Evolutionary conservation across 1,140 invertebrate species (phyloP).

Genomic region (Sminthurides bifidus): DNA sequence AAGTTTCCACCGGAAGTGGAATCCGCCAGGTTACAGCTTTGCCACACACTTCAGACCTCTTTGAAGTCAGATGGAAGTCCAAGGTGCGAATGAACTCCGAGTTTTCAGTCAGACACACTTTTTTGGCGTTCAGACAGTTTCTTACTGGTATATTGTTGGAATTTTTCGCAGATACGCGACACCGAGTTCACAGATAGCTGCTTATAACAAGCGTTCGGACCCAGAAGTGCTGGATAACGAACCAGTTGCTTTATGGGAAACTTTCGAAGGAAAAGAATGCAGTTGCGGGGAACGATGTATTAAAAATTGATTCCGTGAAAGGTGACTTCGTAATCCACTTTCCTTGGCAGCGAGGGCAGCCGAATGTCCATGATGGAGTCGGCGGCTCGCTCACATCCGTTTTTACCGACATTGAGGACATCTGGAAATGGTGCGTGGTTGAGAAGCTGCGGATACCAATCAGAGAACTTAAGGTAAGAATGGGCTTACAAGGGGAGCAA

Average conservation of each 20-base stretch:
- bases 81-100: slow-evolving; percentile 34
- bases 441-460: slow-evolving; percentile 61
- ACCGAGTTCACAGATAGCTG: slow-evolving; percentile 72
- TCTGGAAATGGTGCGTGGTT: slow-evolving; percentile 71
- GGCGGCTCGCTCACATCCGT: slow-evolving; percentile 74
- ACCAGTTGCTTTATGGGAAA: background rate
- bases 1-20: slow-evolving; percentile 50
- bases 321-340: slow-evolving; percentile 75
- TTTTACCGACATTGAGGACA: slow-evolving; percentile 68
- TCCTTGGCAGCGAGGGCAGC: slow-evolving; percentile 70
- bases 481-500: background rate
- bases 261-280: slow-evolving; percentile 40
- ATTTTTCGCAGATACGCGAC: slow-evolving; percentile 53
- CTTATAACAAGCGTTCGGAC: slow-evolving; percentile 62
- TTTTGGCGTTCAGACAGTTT: background rate
- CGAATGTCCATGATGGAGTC: slow-evolving; percentile 69
- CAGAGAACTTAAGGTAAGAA: slow-evolving; percentile 53
- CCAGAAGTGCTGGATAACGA: slow-evolving; percentile 45
- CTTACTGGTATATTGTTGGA: background rate
- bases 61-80: slow-evolving; percentile 59
- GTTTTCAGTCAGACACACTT: background rate
- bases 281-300: slow-evolving; percentile 54
- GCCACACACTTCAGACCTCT: slow-evolving; percentile 69
- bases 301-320: slow-evolving; percentile 56
- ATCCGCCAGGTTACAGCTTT: slow-evolving; percentile 66